Conservation (phyloP, 2,113 vertebrate genomes). For the Actinemys pallida region DNA sequence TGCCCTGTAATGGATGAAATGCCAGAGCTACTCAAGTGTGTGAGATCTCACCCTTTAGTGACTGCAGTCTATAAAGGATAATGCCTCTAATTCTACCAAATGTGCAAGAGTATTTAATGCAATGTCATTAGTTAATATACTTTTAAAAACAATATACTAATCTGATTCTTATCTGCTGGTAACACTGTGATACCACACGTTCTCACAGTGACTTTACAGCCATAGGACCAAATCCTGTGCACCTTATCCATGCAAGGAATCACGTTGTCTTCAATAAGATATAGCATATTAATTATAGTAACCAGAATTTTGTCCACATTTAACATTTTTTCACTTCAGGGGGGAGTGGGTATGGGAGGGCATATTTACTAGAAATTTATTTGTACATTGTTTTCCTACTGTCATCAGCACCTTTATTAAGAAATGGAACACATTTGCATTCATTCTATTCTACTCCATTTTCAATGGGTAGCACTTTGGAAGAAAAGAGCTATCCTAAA, state of each 20-base stretch:
- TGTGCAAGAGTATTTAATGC: neutral
- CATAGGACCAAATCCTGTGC: neutral
- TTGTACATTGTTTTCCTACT: neutral
- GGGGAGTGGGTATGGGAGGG: neutral
- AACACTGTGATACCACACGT: neutral
- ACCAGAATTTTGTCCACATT: neutral
- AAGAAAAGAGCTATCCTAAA: neutral
- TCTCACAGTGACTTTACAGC: neutral
- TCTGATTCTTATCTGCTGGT: neutral
- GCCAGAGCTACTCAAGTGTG: fast-evolving
- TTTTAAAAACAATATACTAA: neutral
- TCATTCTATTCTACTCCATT: neutral
- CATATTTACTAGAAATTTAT: neutral
- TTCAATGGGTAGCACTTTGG: neutral
- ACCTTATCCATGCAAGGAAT: neutral
- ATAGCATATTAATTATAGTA: neutral
- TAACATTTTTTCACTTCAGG: neutral
- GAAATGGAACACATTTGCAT: neutral
- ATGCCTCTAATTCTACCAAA: too few species aligned
- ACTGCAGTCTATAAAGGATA: neutral
- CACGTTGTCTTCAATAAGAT: neutral
- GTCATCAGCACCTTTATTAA: neutral
- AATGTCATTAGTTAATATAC: neutral
- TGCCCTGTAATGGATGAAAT: fast-evolving
- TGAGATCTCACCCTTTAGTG: neutral